Base-by-base conservation (phyloP, 2,888 invertebrate species). In the Elysia crispata region DNA sequence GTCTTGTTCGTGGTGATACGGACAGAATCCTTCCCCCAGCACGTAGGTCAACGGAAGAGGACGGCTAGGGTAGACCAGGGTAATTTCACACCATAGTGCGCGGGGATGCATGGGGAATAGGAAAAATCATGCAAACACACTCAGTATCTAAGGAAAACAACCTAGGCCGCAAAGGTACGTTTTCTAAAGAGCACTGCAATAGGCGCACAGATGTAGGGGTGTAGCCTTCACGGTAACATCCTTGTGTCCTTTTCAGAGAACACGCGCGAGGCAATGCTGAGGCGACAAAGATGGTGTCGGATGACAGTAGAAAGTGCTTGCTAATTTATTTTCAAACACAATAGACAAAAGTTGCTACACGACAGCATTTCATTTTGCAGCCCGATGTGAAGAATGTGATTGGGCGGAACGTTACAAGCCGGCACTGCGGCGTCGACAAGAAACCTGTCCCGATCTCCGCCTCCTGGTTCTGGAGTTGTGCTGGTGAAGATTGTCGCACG, bases 321-420 rank as follows among this genome's bases (percentile, higher is more conserved):
- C 80, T 80, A 80, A 80, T 80, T 80, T 80, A 80, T 80, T 80
- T 76, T 80, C 80, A 80, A 80, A 80, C 74, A 80, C 80, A 76
- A 76, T 69, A 76, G 41, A 80, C 80, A 80, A 80, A 41, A 80
- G 80, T 80, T 80, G 80, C 80, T 80, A 80, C 80, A 60, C 76
- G 75, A 25, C 62, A 25, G 23, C 64, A 13, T 25, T 3, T 41
- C 41, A 41, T 41, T 41, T 41, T 41, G 41, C 41, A 41, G 41
- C 41, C 41, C 41, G 41, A 41, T 11, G 41, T 41, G 5, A 41
- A 41, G 41, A 11, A 41, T n/a, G n/a, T n/a, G n/a, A n/a, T n/a
- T n/a, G n/a, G n/a, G n/a, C n/a, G n/a, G n/a, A n/a, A 6, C 11
- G 41, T 3, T 41, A 41, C 41, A 41, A 41, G 41, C 41, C 41